Percentiles rank a stretch among this genome's conserved stretches.
phyloP scores from a whole-genome alignment of 2,113 vertebrate genomes.

The Xiphias gladius region DNA sequence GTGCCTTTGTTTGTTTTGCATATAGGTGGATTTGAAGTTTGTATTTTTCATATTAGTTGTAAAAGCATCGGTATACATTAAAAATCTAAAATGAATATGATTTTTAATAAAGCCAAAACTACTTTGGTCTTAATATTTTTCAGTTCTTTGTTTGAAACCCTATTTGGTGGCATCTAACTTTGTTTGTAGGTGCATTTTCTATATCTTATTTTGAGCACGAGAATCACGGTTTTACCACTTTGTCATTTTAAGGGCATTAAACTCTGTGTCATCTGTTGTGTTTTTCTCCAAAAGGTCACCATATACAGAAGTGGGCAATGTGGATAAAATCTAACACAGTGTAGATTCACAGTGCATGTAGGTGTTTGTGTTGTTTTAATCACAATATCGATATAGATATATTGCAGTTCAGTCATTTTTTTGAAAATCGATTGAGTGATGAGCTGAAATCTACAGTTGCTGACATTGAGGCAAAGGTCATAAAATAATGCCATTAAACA shows the following conservation, averaged over 20 bases:
- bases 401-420: too few species aligned
- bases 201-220: not conserved
- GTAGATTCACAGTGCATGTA: too few species aligned
- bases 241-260: not conserved
- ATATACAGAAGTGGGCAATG: too few species aligned
- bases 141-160: not conserved
- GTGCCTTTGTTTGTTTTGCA: slow-evolving; percentile 68
- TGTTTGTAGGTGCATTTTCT: not conserved
- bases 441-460: too few species aligned
- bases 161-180: not conserved
- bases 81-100: slow-evolving; percentile 52
- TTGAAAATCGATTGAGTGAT: too few species aligned
- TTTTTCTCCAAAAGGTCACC: too few species aligned
- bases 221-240: not conserved
- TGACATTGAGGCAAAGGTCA: too few species aligned
- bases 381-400: too few species aligned
- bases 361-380: too few species aligned
- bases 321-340: too few species aligned
- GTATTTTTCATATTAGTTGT: slow-evolving; percentile 75
- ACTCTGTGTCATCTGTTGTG: too few species aligned
- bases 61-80: slow-evolving; percentile 56
- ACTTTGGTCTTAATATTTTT: slow-evolving; percentile 50
- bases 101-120: slow-evolving; percentile 77
- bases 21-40: slow-evolving; percentile 65
- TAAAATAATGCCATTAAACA: too few species aligned